Evolutionary conservation across 2,888 invertebrate species (phyloP).

Genomic region (Trilocha varians): DNA sequence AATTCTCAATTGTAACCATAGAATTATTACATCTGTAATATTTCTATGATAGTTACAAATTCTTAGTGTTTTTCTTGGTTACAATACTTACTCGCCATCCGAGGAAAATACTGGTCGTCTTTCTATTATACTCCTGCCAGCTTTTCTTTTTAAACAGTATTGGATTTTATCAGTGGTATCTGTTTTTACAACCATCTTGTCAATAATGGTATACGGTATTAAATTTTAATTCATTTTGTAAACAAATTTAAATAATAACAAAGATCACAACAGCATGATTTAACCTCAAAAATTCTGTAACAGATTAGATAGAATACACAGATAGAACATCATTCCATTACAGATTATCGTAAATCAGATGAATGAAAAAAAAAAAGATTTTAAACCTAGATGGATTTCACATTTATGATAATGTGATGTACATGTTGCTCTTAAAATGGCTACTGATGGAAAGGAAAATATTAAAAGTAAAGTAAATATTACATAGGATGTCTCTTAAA

Average conservation of each 20-base stretch:
- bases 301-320: too few relatives aligned
- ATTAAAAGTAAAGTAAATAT: too few relatives aligned
- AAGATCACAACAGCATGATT: conserved; percentile 24
- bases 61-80: too few relatives aligned
- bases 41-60: too few relatives aligned
- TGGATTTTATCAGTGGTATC: conserved; percentile 22
- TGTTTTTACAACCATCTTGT: conserved; percentile 46
- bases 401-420: too few relatives aligned
- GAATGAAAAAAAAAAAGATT: too few relatives aligned
- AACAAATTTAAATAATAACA: conserved; percentile 7
- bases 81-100: conserved; percentile 58
- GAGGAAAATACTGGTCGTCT: conserved; percentile 58
- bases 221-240: conserved; percentile 8
- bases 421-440: too few relatives aligned
- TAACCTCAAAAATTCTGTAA: conserved; percentile 52
- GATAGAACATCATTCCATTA: too few relatives aligned
- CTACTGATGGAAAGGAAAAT: too few relatives aligned
- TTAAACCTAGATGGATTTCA: too few relatives aligned
- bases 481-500: too few relatives aligned
- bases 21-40: not conserved
- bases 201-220: conserved; percentile 6
- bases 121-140: conserved; percentile 64
- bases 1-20: not conserved
- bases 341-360: too few relatives aligned
- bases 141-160: conserved; percentile 54